These are phyloP conservation scores for Aradophagus sp. DNA, from an alignment of 1,140 invertebrate species.

Conservation along the genomic window DNA sequence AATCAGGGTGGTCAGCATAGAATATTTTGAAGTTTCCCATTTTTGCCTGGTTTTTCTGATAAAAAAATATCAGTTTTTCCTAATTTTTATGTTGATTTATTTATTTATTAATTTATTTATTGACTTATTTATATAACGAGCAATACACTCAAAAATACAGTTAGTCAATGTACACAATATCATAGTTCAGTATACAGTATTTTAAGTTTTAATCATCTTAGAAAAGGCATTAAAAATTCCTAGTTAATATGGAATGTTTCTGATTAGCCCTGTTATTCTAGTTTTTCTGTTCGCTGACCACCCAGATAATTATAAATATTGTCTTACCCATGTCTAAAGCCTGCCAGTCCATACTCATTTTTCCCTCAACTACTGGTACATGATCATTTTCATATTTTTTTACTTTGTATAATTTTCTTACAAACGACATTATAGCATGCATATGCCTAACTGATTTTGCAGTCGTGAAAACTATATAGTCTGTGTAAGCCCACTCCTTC, in stretches of 20 bases:
- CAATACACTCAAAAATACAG: too few species aligned
- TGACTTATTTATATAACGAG: background rate
- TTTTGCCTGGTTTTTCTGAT: too few species aligned
- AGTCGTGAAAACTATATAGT: constrained; percentile 87
- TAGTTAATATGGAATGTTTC: too few species aligned
- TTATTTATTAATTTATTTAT: background rate
- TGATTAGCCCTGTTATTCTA: too few species aligned
- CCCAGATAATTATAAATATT: too few species aligned
- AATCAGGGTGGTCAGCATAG: background rate
- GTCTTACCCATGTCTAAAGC: constrained; percentile 89
- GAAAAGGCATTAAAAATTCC: background rate
- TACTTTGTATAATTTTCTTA: constrained; percentile 86
- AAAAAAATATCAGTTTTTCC: too few species aligned
- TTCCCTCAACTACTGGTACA: constrained; percentile 86
- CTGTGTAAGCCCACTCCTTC: constrained; percentile 83
- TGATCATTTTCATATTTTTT: constrained; percentile 80
- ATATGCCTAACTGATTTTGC: constrained; percentile 85
- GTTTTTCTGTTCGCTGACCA: too few species aligned
- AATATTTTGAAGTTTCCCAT: too few species aligned
- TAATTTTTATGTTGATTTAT: too few species aligned
- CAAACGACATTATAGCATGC: constrained; percentile 82
- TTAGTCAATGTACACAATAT: background rate
- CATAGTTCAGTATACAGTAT: background rate
- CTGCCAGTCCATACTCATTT: constrained; percentile 86
- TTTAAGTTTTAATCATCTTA: background rate